These are phyloP conservation scores for Sula dactylatra DNA, from an alignment of 2,113 vertebrate species.

Conservation along the genomic window DNA sequence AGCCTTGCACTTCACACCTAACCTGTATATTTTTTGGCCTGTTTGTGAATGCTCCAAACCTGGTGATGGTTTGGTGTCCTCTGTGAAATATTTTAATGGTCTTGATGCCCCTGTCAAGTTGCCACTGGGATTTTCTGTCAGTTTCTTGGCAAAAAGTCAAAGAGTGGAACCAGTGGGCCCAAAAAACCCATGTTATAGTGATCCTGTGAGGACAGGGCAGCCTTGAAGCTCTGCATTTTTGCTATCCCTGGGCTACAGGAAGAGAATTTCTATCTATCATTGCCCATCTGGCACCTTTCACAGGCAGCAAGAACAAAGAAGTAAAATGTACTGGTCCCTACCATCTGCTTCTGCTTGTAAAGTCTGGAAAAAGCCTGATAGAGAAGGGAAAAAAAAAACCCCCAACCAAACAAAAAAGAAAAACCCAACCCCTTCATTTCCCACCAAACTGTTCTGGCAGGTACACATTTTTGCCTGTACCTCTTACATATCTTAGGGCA, in stretches of 20 bases:
- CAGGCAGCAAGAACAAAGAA: conserved; percentile 54
- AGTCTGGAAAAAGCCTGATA: not conserved
- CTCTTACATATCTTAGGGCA: not conserved
- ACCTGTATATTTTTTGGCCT: not conserved
- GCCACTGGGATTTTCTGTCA: not conserved
- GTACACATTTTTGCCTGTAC: not conserved
- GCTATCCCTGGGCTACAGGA: conserved; percentile 6
- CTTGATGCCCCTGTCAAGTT: not conserved
- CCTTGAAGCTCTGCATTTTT: not conserved
- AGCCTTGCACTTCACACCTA: not conserved
- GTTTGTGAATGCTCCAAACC: not conserved
- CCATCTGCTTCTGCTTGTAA: conserved; percentile 51
- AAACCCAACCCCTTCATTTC: not conserved
- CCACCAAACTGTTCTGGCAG: not conserved
- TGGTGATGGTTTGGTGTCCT: not conserved
- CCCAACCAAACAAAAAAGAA: not conserved
- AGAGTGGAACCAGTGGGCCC: not conserved
- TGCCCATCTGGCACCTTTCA: conserved; percentile 59
- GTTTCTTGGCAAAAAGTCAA: not conserved
- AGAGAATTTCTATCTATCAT: conserved; percentile 34
- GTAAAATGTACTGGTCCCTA: conserved; percentile 2
- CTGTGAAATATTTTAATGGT: not conserved
- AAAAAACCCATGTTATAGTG: not conserved
- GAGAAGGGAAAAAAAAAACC: not conserved
- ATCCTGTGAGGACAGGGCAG: not conserved